Evolutionary conservation across 30 jellyfish, hydroid and myxozoan genomes (phyloP).

Genomic region (Pseudorhiza aurosa): DNA sequence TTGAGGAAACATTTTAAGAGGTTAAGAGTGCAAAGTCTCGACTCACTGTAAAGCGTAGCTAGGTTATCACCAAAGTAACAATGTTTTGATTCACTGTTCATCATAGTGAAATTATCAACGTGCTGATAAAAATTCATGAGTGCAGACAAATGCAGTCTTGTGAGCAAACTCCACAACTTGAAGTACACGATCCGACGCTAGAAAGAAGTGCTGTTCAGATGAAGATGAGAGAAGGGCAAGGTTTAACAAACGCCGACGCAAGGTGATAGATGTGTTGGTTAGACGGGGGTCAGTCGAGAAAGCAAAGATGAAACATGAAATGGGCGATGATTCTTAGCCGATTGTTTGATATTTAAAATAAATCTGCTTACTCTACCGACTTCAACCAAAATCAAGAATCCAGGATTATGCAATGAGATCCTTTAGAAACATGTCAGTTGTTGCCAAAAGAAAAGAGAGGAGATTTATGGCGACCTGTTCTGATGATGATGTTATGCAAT

Average conservation of each 20-base stretch:
- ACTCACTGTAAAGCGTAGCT: slow-evolving; percentile 8
- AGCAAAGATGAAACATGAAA: neutral
- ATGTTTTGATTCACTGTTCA: neutral
- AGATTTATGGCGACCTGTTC: too few relatives aligned
- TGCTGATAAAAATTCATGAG: neutral
- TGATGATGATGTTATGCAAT: too few relatives aligned
- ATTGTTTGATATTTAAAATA: neutral
- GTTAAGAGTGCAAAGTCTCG: too few relatives aligned
- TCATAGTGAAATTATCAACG: neutral
- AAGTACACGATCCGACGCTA: neutral
- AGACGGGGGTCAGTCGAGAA: neutral
- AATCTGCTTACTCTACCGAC: neutral
- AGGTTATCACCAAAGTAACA: slow-evolving; percentile 2
- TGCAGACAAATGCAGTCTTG: neutral
- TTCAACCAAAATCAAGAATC: neutral
- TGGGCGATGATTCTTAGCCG: neutral
- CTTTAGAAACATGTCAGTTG: neutral
- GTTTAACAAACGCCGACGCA: neutral
- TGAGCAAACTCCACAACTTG: too few relatives aligned
- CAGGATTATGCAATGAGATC: neutral
- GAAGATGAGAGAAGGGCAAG: neutral
- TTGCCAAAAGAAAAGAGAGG: too few relatives aligned
- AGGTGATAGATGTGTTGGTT: neutral
- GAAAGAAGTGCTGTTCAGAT: neutral
- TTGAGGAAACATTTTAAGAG: too few relatives aligned